These are phyloP conservation scores for zebrafish (Danio rerio) DNA, from an alignment of 2,113 vertebrate species.

Conservation along the genomic window GRCz12tu NC_133179.1:8398501-8399000, in stretches of 20 bases:
- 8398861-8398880: slow-evolving; percentile 41
- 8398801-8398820: slow-evolving; percentile 1
- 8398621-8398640: no score
- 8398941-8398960: background rate
- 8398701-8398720: background rate
- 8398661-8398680: background rate
- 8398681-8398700: no score
- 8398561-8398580: no score
- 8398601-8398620: no score
- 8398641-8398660: background rate
- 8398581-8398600: no score
- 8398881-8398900: slow-evolving; percentile 12
- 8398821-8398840: slow-evolving; percentile 8
- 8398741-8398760: background rate
- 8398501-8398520: no score
- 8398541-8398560: no score
- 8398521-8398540: no score
- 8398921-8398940: background rate
- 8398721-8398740: background rate
- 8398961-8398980: background rate
- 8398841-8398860: background rate
- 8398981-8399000: slow-evolving; percentile 18
- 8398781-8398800: background rate
- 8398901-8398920: background rate
- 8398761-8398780: background rate